phyloP scores from a whole-genome alignment of 1,140 invertebrate genomes.

The Aculops lycopersici region DNA sequence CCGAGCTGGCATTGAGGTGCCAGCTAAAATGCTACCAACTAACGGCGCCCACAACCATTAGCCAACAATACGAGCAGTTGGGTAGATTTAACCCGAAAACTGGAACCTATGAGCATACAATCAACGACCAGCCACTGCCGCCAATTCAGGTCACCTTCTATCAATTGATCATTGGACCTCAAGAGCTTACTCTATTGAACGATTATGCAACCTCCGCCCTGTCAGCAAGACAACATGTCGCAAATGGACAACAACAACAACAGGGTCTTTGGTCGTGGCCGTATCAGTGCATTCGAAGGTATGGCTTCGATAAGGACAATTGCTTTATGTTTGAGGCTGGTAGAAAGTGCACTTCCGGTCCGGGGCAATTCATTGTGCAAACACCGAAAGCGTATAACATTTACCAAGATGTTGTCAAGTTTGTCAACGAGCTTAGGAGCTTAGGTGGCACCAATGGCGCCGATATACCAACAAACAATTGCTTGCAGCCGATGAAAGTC shows the following conservation, averaged over 20 bases:
- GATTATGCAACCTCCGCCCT: not conserved
- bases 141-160: not conserved
- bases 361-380: slow-evolving; percentile 31
- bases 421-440: not conserved
- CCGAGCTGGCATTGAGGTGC: not conserved
- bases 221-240: not conserved
- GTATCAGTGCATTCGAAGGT: slow-evolving; percentile 44
- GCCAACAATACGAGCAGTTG: not conserved
- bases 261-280: slow-evolving; percentile 36
- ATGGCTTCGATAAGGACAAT: slow-evolving; percentile 35
- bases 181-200: not conserved
- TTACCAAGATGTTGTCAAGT: not conserved
- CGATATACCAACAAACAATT: not conserved
- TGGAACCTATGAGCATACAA: not conserved
- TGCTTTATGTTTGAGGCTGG: slow-evolving; percentile 68
- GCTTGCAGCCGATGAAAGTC: not conserved
- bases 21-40: not conserved
- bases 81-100: not conserved
- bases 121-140: not conserved
- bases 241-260: too few relatives aligned
- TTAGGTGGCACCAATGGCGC: not conserved
- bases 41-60: not conserved
- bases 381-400: not conserved
- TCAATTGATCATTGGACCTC: not conserved
- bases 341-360: slow-evolving; percentile 46